These are phyloP conservation scores for Sarcophaga rosellei DNA, from an alignment of 2,888 invertebrate genomes.

Conservation along the genomic window DNA sequence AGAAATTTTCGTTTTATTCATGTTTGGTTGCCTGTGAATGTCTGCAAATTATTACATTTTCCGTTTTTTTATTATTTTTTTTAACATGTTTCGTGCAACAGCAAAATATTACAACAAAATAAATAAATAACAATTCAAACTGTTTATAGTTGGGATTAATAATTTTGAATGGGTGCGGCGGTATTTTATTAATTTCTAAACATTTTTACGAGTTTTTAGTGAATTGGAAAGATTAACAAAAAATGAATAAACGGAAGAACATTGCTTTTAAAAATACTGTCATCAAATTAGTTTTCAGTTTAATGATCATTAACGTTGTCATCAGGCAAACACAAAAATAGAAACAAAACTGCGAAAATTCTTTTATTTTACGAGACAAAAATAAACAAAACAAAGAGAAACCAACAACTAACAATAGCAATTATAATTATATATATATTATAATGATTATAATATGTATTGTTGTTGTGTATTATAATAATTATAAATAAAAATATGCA, in stretches of 20 bases:
- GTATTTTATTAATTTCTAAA: constrained; percentile 46
- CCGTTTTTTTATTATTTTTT: constrained; percentile 23
- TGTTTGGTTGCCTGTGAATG: background rate
- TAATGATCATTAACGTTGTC: constrained; percentile 34
- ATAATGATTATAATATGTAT: background rate
- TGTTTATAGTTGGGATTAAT: background rate
- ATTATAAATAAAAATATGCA: constrained; percentile 14
- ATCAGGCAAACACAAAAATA: constrained; percentile 12
- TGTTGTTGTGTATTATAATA: background rate
- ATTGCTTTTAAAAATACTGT: constrained; percentile 10
- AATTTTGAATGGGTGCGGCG: constrained; percentile 51
- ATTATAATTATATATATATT: background rate
- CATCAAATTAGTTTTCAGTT: constrained; percentile 36
- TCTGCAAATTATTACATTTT: constrained; percentile 26
- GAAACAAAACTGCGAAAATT: constrained; percentile 33
- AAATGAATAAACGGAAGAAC: constrained; percentile 5
- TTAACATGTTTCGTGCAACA: constrained; percentile 25
- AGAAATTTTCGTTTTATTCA: background rate
- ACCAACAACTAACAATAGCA: background rate
- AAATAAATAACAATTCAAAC: constrained; percentile 14
- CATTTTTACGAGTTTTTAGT: background rate
- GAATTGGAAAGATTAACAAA: background rate
- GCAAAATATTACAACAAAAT: constrained; percentile 47
- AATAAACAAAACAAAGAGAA: constrained; percentile 63
- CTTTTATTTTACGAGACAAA: constrained; percentile 37